Base-by-base conservation (phyloP, 2,113 vertebrate species). In the Crotophaga sulcirostris region DNA sequence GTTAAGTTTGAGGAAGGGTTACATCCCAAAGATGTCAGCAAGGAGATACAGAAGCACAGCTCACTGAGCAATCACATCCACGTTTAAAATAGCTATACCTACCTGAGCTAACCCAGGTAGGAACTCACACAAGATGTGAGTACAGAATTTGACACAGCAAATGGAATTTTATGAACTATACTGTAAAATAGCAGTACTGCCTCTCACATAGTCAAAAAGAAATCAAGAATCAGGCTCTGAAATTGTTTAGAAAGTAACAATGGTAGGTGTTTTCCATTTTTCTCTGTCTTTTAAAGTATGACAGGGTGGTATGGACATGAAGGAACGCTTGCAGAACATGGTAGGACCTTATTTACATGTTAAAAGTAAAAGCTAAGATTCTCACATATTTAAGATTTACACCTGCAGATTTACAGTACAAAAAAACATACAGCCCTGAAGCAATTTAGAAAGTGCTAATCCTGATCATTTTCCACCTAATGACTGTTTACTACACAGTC, bases 391-490 rank as follows among this genome's bases (percentile, higher is more conserved):
- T 31, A 51, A 77, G 23, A 62, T 42, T 83, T 74, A 70, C 45
- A 89, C 34, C 72, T 86, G 51, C 45, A 92, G 54, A 69, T 59
- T 56, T 78, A 78, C 34, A 64, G 6, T 3, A 31, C 25, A 74
- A 56, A 58, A 33, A 33, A 18, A 17, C 54, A 16, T 25, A 18
- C 26, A 80, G 85, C 25, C 84, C 80, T 10, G n/a, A 64, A 89
- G 68, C 67, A 64, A 58, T 56, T 91, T 47, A 67, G n/a, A 76
- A 83, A 85, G 81, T 7, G 42, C 31, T 94, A 96, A 92, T 85
- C 73, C 82, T 67, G 79, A 89, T 84, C 29, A 62, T 96, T 96
- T 95, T 77, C 70, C 58, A 85, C 77, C 87, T 94, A 94, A 96
- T 92, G 73, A 92, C 80, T 88, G 87, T 95, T 84, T 95, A 94